Evolutionary conservation across 2,888 invertebrate species (phyloP).

Genomic region (Artemia sinica): DNA sequence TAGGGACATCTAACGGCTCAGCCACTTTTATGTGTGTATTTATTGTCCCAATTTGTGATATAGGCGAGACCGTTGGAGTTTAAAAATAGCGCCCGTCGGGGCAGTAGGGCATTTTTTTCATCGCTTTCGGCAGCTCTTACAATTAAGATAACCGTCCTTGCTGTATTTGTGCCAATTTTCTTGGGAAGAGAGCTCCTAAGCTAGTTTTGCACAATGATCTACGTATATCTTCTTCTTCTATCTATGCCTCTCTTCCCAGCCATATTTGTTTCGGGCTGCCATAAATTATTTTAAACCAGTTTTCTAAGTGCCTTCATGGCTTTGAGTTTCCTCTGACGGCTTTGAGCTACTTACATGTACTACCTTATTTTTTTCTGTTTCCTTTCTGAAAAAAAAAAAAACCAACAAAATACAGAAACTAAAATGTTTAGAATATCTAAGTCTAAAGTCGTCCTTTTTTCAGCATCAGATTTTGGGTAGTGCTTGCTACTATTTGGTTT

Average conservation of each 20-base stretch:
- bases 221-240: neutral
- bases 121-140: constrained; percentile 2
- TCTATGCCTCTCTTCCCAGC: constrained; percentile 1
- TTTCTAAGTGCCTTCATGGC: too few species aligned
- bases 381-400: too few species aligned
- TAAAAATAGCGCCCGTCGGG: neutral
- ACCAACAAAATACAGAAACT: too few species aligned
- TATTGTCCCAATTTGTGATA: constrained; percentile 12
- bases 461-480: too few species aligned
- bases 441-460: too few species aligned
- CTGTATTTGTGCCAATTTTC: neutral
- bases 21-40: constrained; percentile 10
- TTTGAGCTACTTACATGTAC: too few species aligned
- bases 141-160: neutral
- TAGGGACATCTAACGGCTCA: constrained; percentile 2
- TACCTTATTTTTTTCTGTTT: too few species aligned
- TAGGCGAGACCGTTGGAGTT: constrained; percentile 9
- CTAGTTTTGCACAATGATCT: neutral
- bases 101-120: neutral
- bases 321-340: too few species aligned
- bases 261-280: constrained; percentile 3
- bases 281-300: neutral
- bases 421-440: too few species aligned
- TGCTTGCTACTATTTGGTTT: too few species aligned
- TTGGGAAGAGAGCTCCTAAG: neutral